phyloP scores from a whole-genome alignment of 1,140 invertebrate species.

The Zaprionus camerounensis region DNA sequence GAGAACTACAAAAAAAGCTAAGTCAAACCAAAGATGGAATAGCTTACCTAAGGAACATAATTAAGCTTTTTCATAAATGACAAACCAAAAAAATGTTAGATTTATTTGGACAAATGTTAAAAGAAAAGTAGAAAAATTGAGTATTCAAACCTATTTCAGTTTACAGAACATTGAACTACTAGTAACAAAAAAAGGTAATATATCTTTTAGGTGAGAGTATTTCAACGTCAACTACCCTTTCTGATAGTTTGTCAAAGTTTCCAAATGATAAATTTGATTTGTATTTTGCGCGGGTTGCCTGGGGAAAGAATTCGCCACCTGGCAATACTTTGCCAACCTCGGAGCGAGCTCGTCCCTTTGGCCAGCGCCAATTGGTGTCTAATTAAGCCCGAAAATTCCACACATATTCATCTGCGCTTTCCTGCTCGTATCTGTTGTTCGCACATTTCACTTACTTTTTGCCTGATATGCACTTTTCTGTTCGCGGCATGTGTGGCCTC shows the following conservation, averaged over 20 bases:
- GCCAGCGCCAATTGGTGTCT: constrained; percentile 32
- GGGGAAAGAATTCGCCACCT: constrained; percentile 15
- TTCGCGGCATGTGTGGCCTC: constrained; percentile 17
- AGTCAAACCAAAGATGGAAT: too few relatives aligned
- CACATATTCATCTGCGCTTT: constrained; percentile 31
- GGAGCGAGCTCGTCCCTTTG: constrained; percentile 25
- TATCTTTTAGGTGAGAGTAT: background rate
- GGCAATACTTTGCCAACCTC: constrained; percentile 5
- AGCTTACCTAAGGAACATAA: too few relatives aligned
- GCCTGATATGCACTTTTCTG: constrained; percentile 44
- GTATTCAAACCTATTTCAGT: background rate
- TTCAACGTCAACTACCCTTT: background rate
- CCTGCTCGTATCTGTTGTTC: constrained; percentile 24
- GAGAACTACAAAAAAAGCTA: background rate
- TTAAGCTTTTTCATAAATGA: background rate
- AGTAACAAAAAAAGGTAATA: too few relatives aligned
- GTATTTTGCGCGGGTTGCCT: constrained; percentile 17
- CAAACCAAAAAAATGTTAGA: background rate
- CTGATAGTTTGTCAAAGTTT: background rate
- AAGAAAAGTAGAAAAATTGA: background rate
- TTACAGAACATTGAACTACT: too few relatives aligned
- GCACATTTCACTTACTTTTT: constrained; percentile 46
- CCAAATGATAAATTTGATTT: constrained; percentile 26
- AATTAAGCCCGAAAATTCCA: constrained; percentile 62
- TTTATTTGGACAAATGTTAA: background rate